phyloP scores from a whole-genome alignment of 2,888 invertebrate species.

The Oscheius sp. region DNA sequence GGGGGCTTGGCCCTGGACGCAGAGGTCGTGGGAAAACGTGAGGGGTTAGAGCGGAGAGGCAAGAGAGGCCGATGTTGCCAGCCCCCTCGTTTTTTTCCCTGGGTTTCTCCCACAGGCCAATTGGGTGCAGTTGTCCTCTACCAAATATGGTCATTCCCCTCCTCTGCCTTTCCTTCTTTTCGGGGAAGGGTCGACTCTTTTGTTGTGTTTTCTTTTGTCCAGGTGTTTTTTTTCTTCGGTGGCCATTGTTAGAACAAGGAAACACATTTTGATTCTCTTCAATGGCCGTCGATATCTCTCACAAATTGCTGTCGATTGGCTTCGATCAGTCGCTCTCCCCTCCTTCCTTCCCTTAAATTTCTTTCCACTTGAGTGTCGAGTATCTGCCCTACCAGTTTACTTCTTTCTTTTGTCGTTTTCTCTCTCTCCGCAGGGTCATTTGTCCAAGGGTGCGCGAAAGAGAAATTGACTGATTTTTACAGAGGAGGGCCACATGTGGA shows the following conservation, averaged over 20 bases:
- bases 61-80: slow-evolving; percentile 23
- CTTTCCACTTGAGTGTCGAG: too few species aligned
- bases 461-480: slow-evolving; percentile 19
- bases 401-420: too few species aligned
- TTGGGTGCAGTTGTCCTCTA: too few species aligned
- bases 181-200: not conserved
- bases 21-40: slow-evolving; percentile 33
- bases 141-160: not conserved
- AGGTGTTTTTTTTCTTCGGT: not conserved
- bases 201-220: not conserved
- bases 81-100: not conserved
- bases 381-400: too few species aligned
- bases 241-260: too few species aligned
- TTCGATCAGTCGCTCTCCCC: too few species aligned
- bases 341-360: too few species aligned
- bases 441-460: slow-evolving; percentile 7
- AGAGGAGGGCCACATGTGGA: slow-evolving; percentile 4
- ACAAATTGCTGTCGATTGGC: too few species aligned
- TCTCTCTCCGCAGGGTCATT: slow-evolving; percentile 2
- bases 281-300: too few species aligned
- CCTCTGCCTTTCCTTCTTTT: not conserved
- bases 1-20: slow-evolving; percentile 16
- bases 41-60: slow-evolving; percentile 21
- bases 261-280: too few species aligned
- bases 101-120: not conserved